Conservation (phyloP, 2,797 vertebrate genomes). For the Melanotaenia parkinsoni region DNA sequence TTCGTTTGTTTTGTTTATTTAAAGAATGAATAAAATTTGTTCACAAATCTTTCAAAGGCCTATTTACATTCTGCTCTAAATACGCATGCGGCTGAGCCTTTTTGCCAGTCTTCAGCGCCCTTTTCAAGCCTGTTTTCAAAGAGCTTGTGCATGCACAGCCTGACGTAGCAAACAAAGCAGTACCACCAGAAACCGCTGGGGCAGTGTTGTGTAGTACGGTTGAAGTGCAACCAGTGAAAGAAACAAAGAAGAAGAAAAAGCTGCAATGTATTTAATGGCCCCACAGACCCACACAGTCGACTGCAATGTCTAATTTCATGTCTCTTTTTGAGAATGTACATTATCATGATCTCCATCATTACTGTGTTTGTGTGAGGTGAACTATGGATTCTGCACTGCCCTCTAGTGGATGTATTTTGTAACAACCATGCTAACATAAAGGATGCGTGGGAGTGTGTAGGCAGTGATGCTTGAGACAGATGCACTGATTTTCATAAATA, state of each 20-base stretch:
- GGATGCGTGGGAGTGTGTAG: no score
- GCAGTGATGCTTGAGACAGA: no score
- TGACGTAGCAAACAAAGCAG: background rate
- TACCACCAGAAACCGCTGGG: background rate
- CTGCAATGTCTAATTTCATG: no score
- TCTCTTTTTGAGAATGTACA: background rate
- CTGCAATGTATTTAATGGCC: no score
- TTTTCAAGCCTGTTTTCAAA: background rate
- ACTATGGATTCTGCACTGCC: no score
- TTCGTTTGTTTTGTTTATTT: no score
- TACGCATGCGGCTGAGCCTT: no score
- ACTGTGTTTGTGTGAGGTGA: no score
- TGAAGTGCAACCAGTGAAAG: background rate
- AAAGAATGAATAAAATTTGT: background rate
- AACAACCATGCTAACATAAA: background rate
- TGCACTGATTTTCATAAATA: background rate
- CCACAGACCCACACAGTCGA: background rate
- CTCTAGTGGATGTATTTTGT: background rate
- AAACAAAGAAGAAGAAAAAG: background rate
- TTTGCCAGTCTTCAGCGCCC: no score
- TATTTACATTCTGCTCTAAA: no score
- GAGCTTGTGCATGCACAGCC: background rate
- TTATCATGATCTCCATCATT: no score
- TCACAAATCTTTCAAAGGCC: no score
- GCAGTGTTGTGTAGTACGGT: background rate